Percentiles rank a stretch among this genome's conserved stretches.
These are phyloP conservation scores for Autographa gamma DNA, from an alignment of 2,888 invertebrate species.

Conservation along the genomic window DNA sequence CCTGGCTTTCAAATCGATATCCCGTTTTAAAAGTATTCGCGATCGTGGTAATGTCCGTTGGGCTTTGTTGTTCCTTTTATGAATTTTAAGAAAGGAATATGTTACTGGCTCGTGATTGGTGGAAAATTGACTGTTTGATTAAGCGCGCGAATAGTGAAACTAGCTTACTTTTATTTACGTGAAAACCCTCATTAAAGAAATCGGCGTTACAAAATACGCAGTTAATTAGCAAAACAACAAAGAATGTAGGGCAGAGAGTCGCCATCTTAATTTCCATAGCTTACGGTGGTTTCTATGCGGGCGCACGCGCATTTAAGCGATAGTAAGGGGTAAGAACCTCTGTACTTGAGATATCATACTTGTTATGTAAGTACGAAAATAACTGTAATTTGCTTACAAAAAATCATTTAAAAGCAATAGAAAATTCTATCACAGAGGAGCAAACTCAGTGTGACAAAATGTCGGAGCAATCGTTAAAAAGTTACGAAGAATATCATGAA, in stretches of 20 bases:
- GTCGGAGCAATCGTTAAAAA: no score
- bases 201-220: background rate
- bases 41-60: conserved; percentile 12
- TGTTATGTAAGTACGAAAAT: background rate
- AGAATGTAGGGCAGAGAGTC: conserved; percentile 65
- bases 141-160: no score
- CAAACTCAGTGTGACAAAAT: no score
- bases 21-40: conserved; percentile 24
- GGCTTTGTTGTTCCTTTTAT: background rate
- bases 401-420: no score
- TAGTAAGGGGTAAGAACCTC: conserved; percentile 69
- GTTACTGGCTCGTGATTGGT: background rate
- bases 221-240: conserved; percentile 53
- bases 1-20: conserved; percentile 34
- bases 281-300: conserved; percentile 69
- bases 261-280: conserved; percentile 66
- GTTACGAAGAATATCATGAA: no score
- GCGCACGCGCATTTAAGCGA: conserved; percentile 64
- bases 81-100: background rate
- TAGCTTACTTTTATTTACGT: no score
- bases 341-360: conserved; percentile 28
- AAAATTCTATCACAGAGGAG: no score
- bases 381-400: background rate
- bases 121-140: no score
- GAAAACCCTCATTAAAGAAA: conserved; percentile 28